phyloP scores from a whole-genome alignment of 2,113 vertebrate species.

The Cephalopterus ornatus region DNA sequence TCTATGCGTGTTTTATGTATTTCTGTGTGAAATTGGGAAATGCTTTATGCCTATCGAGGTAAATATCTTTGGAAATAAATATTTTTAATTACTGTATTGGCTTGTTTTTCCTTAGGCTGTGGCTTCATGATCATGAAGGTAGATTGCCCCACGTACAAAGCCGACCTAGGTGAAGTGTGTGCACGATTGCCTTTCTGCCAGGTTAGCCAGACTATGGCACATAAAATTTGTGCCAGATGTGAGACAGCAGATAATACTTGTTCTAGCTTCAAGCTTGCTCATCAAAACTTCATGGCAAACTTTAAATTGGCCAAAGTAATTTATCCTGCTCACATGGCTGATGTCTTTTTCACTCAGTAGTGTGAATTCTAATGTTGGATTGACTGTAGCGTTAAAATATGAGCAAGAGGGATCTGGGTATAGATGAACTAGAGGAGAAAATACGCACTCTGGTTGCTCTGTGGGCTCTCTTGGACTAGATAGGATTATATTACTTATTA shows the following conservation, averaged over 20 bases:
- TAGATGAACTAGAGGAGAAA: background rate
- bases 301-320: background rate
- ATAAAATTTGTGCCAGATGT: background rate
- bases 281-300: background rate
- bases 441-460: background rate
- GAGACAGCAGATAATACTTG: background rate
- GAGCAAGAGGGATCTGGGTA: background rate
- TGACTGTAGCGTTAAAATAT: background rate
- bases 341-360: background rate
- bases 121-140: accelerated
- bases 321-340: background rate
- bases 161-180: background rate
- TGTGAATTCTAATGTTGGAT: background rate
- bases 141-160: accelerated
- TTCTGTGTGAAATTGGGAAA: conserved; percentile 91
- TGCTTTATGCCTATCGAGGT: conserved; percentile 81
- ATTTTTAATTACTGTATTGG: conserved; percentile 73
- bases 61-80: conserved; percentile 84
- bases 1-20: conserved; percentile 80
- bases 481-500: background rate
- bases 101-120: background rate
- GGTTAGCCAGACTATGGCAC: background rate
- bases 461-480: background rate
- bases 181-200: background rate
- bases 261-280: background rate